These are phyloP conservation scores for Picathartes gymnocephalus DNA, from an alignment of 2,113 vertebrate genomes.

Conservation along the genomic window DNA sequence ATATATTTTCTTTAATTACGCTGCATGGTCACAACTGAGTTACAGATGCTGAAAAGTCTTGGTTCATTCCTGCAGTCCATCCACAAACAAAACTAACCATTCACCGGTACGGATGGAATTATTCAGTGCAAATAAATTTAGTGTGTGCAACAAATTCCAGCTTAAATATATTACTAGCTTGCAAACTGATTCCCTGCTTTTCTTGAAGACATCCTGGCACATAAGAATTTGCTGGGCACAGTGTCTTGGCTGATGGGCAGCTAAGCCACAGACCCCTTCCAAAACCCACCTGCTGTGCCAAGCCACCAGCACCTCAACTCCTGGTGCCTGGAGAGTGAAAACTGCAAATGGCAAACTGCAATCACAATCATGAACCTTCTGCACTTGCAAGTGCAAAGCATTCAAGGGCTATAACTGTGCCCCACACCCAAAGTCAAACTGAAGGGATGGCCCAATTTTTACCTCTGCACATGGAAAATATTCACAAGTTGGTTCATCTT, in stretches of 20 bases:
- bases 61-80: neutral
- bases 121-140: neutral
- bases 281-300: neutral
- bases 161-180: neutral
- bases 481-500: neutral
- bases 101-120: neutral
- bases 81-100: neutral
- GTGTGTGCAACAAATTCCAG: neutral
- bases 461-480: neutral
- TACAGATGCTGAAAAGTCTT: neutral
- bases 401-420: fast-evolving
- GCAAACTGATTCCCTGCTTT: neutral
- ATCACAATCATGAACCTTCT: neutral
- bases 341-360: neutral
- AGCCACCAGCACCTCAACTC: neutral
- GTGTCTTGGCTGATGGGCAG: fast-evolving
- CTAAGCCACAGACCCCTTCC: neutral
- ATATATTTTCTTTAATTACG: neutral
- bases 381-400: neutral
- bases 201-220: neutral
- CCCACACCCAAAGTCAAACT: neutral
- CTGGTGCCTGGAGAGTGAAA: neutral
- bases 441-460: neutral
- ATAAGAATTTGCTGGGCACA: neutral
- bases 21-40: neutral